Evolutionary conservation across 2,888 invertebrate genomes (phyloP).

Genomic region (Pandemis heparana): DNA sequence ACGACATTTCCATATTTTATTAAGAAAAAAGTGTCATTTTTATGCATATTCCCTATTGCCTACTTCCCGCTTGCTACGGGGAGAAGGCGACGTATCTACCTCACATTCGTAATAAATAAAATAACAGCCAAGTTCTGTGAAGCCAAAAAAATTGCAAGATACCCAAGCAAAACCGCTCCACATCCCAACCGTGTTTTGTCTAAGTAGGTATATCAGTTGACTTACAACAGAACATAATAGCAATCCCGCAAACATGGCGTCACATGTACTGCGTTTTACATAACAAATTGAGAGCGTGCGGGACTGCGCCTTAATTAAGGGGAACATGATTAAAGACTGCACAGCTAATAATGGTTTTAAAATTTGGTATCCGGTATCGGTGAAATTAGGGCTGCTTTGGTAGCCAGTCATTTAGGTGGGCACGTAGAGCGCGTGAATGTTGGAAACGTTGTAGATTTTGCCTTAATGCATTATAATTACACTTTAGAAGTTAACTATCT

Average conservation of each 20-base stretch:
- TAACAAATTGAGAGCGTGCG: conserved; percentile 39
- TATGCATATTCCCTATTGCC: no score
- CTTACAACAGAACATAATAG: conserved; percentile 7
- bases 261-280: conserved; percentile 32
- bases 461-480: no score
- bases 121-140: background rate
- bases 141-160: background rate
- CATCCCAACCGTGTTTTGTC: background rate
- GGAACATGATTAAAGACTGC: conserved; percentile 26
- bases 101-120: no score
- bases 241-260: conserved; percentile 24
- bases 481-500: no score
- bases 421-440: background rate
- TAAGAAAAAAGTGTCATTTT: no score
- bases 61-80: no score
- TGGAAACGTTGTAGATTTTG: background rate
- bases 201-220: background rate
- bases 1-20: no score
- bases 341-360: conserved; percentile 24
- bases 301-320: conserved; percentile 36
- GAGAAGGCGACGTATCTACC: no score
- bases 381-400: background rate
- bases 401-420: background rate
- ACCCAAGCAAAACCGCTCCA: background rate
- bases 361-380: conserved; percentile 7